phyloP scores from a whole-genome alignment of 64 coral and sea anemone genomes.

The Exaiptasia diaphana region DNA sequence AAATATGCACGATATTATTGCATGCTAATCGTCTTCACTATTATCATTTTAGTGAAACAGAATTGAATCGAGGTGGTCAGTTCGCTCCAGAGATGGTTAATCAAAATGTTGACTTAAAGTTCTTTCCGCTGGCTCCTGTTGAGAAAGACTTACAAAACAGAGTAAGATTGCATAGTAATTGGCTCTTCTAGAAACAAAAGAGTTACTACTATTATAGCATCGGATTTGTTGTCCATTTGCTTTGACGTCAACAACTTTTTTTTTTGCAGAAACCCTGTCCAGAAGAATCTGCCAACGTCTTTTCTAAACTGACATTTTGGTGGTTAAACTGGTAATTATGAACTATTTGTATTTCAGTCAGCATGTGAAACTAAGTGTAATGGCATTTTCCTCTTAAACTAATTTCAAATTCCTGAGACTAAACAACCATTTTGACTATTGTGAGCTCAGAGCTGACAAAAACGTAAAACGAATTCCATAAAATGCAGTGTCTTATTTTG shows the following conservation, averaged over 20 bases:
- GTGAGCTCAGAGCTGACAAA: no score
- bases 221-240: no score
- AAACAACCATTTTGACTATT: no score
- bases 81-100: conserved; percentile 41
- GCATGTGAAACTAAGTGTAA: no score
- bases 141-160: conserved; percentile 32
- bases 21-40: no score
- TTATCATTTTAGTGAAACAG: conserved; percentile 24
- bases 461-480: not conserved
- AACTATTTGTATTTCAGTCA: no score
- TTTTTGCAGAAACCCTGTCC: conserved; percentile 50
- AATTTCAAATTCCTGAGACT: no score
- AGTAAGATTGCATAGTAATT: no score
- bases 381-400: no score
- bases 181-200: no score
- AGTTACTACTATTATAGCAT: not conserved
- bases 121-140: conserved; percentile 43
- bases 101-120: conserved; percentile 52
- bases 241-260: no score
- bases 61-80: conserved; percentile 17
- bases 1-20: no score
- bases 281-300: conserved; percentile 60
- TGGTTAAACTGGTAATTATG: conserved; percentile 61
- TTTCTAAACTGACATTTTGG: conserved; percentile 51
- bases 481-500: not conserved